Base-by-base conservation (phyloP, 1,140 invertebrate species). In the Matsumurasca onukii region DNA sequence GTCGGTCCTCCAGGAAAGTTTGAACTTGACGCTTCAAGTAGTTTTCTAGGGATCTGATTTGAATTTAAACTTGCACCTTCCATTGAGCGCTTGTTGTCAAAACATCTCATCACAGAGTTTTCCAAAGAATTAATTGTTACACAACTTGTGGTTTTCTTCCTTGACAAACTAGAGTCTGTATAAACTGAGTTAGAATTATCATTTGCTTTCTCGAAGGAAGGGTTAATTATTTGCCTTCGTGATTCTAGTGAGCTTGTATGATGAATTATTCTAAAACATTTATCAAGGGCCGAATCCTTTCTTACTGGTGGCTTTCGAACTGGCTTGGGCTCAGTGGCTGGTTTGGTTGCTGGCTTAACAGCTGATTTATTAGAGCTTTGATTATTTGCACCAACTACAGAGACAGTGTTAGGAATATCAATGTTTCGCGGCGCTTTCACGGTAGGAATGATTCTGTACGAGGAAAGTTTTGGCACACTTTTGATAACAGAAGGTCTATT, bases 251-350 rank as follows among this genome's bases (percentile, higher is more conserved):
- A 15, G 39, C 24, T 24, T 30, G 59, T 63, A 31, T 63, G 59
- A 30, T 63, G 29, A 31, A 63, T 63, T 20, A 63, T 63, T n/a
- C 59, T 29, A 31, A 31, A 63, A 63, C 59, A 63, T 31, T 31
- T 30, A 31, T 63, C 39, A 20, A 63, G 22, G 3, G 29, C 31
- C 17, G 31, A 17, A 31, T 63, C 59, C 39, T 63, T 63, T n/a
- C 15, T 9, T 31, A 25, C 2, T 27, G 25, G 17, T 12, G 17
- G 22, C 55, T 59, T 59, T 25, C 17, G 17, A 25, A 15, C 22
- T 3, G 17, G 24, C 24, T 59, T 27, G 55, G 25, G 20, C 29
- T 59, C 15, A 2, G 25, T 15, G 55, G 17, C 25, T 9, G 29
- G 24, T 27, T 29, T 25, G 15, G 27, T 29, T 25, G 17, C 17